Percentiles rank a stretch among this genome's conserved stretches.
Evolutionary conservation across 2,888 invertebrate species (phyloP).

Genomic region (Capitulum mitella): DNA sequence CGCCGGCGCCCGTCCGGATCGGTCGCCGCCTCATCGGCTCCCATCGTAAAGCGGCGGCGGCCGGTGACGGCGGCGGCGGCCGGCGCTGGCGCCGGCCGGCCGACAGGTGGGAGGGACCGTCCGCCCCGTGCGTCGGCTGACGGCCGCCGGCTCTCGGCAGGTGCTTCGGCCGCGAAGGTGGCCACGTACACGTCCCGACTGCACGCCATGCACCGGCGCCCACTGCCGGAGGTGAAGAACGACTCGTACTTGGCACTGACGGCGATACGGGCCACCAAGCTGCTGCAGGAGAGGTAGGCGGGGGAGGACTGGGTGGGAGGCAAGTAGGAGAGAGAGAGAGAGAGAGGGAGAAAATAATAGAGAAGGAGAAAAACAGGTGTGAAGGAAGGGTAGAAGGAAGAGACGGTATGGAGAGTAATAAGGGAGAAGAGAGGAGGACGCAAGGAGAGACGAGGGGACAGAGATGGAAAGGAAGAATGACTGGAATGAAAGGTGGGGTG

Average conservation of each 20-base stretch:
- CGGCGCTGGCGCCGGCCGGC: no score
- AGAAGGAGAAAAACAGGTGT: conserved; percentile 13
- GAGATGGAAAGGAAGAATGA: neutral
- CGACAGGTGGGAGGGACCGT: no score
- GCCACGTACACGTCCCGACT: conserved; percentile 10
- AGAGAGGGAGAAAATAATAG: neutral
- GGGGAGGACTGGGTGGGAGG: no score
- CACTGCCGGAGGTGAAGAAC: conserved; percentile 26
- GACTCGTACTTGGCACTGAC: neutral
- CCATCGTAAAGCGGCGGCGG: neutral
- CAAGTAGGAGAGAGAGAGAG: neutral
- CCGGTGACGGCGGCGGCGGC: neutral
- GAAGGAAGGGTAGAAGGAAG: neutral
- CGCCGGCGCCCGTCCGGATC: neutral
- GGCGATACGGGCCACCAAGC: neutral
- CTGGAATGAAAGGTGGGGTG: no score
- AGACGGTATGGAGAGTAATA: no score
- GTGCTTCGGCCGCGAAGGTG: neutral
- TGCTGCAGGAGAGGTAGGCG: neutral
- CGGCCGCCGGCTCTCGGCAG: no score
- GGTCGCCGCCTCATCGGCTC: neutral
- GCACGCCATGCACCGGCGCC: conserved; percentile 28
- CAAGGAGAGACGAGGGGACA: conserved; percentile 4
- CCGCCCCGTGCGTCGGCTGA: no score
- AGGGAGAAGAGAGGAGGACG: conserved; percentile 10